Base-by-base conservation (phyloP, 2,888 invertebrate genomes). In the Hydraecia micacea region DNA sequence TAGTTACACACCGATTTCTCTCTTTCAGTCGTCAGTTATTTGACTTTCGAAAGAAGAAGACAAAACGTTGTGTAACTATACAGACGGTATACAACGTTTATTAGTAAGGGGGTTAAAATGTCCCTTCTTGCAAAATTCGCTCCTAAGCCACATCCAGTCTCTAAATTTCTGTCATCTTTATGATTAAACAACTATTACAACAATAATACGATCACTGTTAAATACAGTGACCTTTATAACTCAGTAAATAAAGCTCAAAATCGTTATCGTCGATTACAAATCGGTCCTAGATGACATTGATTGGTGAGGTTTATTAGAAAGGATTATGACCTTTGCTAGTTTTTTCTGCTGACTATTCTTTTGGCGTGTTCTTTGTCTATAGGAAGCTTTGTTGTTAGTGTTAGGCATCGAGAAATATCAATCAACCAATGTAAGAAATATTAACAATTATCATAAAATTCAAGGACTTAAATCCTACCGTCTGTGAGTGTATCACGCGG, bases 241-340 rank as follows among this genome's bases (percentile, higher is more conserved):
- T 13, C 13, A 6, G 28, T 0, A 0, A 2, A 77, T 79, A 80
- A 68, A 70, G 79, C 7, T 63, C 60, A 75, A 32, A 81, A 70
- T 87, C 8, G 62, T n/a, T 32, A 6, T 62, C 21, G 15, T 55
- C 2, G 13, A 32, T 13, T 25, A 21, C 6, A 39, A 11, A 62
- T 67, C 15, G 11, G n/a, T 80, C 49, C 32, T 75, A 63, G 42
- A 79, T 77, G 86, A 86, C 86, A 81, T 77, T 88, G 86, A 88
- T 81, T 72, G 68, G 84, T 81, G 67, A 76, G 55, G 28, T 46
- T 71, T 81, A 62, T 86, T 87, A 81, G 87, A 87, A 87, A 80
- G 88, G 88, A 86, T 83, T 86, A 62, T 83, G 81, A 83, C 86
- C 87, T 87, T 83, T 76, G n/a, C n/a, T 15, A 21, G 39, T 25